Evolutionary conservation across 2,888 invertebrate genomes (phyloP).

Genomic region (Mimumesa dahlbomi): DNA sequence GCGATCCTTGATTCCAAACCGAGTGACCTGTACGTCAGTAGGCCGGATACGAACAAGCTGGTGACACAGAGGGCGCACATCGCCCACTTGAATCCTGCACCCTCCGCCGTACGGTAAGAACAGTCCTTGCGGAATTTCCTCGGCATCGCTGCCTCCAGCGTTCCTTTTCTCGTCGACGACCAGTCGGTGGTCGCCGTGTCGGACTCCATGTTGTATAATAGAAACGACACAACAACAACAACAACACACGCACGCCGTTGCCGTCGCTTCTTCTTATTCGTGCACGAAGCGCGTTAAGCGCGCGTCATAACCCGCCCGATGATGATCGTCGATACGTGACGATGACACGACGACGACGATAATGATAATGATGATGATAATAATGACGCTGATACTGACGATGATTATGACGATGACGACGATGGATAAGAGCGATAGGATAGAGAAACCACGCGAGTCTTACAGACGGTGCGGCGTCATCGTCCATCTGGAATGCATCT

Average conservation of each 20-base stretch:
- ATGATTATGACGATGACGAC: too few relatives aligned
- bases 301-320: constrained; percentile 61
- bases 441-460: constrained; percentile 44
- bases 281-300: constrained; percentile 50
- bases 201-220: constrained; percentile 67
- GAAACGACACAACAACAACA: too few relatives aligned
- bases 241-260: constrained; percentile 50
- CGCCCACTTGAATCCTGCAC: constrained; percentile 67
- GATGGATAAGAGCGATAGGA: constrained; percentile 23
- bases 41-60: constrained; percentile 72
- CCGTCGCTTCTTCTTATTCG: constrained; percentile 19
- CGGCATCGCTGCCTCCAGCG: constrained; percentile 67
- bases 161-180: constrained; percentile 58
- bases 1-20: constrained; percentile 73
- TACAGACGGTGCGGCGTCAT: constrained; percentile 67
- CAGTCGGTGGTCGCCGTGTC: constrained; percentile 57
- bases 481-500: constrained; percentile 72
- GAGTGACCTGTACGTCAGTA: constrained; percentile 73
- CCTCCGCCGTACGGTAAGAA: constrained; percentile 28
- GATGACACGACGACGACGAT: constrained; percentile 21
- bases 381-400: too few relatives aligned
- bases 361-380: too few relatives aligned
- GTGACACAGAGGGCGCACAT: constrained; percentile 74
- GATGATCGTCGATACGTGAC: constrained; percentile 47
- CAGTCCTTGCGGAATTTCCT: constrained; percentile 67